These are phyloP conservation scores for Diplodus puntazzo DNA, from an alignment of 2,797 vertebrate genomes.

Conservation along the genomic window DNA sequence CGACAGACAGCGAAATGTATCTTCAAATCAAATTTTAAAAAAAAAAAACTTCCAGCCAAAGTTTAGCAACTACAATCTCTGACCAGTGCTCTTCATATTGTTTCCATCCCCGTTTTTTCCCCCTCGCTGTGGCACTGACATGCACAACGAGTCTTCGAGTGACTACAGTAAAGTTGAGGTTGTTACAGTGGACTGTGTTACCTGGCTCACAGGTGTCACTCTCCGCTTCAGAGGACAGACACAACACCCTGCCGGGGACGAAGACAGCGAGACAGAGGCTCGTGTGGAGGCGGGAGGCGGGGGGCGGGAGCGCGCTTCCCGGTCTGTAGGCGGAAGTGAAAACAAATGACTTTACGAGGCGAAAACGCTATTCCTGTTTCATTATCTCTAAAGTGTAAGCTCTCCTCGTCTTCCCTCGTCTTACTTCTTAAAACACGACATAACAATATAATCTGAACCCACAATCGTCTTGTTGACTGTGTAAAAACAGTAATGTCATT, in stretches of 20 bases:
- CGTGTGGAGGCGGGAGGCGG: neutral
- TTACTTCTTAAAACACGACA: no score
- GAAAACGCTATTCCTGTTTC: neutral
- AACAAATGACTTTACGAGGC: fast-evolving
- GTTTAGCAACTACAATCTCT: neutral
- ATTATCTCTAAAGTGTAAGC: neutral
- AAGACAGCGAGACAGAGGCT: no score
- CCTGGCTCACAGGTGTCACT: no score
- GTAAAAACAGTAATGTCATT: neutral
- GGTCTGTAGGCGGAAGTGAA: conserved; percentile 3
- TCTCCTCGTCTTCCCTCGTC: neutral
- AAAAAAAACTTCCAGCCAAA: neutral
- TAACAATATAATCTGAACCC: no score
- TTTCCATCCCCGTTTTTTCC: neutral
- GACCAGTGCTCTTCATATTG: neutral
- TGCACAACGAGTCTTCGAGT: neutral
- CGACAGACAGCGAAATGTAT: neutral
- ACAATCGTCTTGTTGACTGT: no score
- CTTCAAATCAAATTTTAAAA: neutral
- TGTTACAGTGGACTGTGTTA: no score
- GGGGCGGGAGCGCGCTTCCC: neutral
- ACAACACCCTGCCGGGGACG: no score
- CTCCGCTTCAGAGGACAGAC: no score
- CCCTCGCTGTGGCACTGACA: neutral
- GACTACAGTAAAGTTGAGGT: no score